Conservation (phyloP, 2,888 invertebrate genomes). For the Actias luna region DNA sequence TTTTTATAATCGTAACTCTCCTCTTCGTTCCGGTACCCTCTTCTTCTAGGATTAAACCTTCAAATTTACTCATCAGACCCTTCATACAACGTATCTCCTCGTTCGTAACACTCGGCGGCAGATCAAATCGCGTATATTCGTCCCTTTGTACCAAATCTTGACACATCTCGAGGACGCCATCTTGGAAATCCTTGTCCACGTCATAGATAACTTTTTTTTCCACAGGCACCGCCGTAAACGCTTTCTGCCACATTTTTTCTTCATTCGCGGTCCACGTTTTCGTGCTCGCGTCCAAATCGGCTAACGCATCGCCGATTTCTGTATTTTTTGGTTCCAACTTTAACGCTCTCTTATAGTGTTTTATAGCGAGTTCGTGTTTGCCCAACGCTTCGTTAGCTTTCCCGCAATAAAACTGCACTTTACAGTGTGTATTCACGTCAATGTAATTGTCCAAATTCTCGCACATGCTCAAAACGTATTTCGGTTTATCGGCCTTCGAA, state of each 20-base stretch:
- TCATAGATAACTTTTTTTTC: constrained; percentile 44
- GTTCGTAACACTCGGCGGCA: constrained; percentile 52
- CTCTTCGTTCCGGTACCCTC: constrained; percentile 49
- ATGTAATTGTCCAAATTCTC: constrained; percentile 55
- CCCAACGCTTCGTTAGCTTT: constrained; percentile 56
- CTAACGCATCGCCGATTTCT: constrained; percentile 60
- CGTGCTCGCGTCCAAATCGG: constrained; percentile 47
- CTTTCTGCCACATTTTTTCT: constrained; percentile 62
- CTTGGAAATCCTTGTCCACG: constrained; percentile 61
- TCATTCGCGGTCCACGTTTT: constrained; percentile 46
- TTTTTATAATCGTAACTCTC: constrained; percentile 49
- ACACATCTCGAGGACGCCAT: constrained; percentile 58
- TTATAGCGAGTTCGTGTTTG: constrained; percentile 51
- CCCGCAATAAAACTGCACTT: constrained; percentile 64
- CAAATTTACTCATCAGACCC: constrained; percentile 46
- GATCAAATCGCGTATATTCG: constrained; percentile 57
- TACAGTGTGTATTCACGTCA: constrained; percentile 60
- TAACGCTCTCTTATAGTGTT: constrained; percentile 63
- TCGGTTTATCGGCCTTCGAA: constrained; percentile 59
- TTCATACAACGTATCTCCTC: constrained; percentile 59
- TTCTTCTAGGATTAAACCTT: constrained; percentile 47
- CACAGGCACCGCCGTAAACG: constrained; percentile 42
- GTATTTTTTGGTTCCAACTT: constrained; percentile 69
- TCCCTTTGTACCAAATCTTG: constrained; percentile 52
- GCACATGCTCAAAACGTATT: constrained; percentile 60